A percentile compares a stretch with the other conserved stretches of the same genome.
Evolutionary conservation across 2,797 vertebrate species (phyloP).

Genomic region (Chlorospingus semifuscus): DNA sequence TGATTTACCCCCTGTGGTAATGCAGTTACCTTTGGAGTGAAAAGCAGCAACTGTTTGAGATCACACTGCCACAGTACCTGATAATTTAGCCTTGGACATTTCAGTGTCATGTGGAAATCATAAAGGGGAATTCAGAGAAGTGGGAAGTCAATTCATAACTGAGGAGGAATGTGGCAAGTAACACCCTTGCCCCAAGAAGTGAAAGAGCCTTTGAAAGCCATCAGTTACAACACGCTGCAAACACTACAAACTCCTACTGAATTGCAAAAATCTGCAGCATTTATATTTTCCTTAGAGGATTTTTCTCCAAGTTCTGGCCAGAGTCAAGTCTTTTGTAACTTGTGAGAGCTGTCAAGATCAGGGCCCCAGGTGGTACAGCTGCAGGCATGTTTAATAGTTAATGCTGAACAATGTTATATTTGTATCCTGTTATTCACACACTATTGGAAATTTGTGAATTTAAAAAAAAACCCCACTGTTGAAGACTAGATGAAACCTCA

Average conservation of each 20-base stretch:
- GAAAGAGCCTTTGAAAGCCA: background rate
- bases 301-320: slow-evolving; percentile 8
- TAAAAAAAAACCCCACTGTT: background rate
- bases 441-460: background rate
- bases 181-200: background rate
- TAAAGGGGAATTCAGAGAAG: background rate
- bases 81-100: background rate
- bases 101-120: background rate
- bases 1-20: background rate
- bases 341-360: slow-evolving; percentile 47
- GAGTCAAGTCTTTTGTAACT: slow-evolving; percentile 19
- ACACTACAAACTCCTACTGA: background rate
- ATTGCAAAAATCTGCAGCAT: background rate
- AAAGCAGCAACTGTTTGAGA: background rate
- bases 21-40: background rate
- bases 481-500: background rate
- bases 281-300: background rate
- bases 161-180: background rate
- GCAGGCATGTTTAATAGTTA: slow-evolving; percentile 65
- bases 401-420: slow-evolving; percentile 50
- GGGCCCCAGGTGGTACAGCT: slow-evolving; percentile 50
- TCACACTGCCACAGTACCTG: background rate
- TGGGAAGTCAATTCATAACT: background rate
- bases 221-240: background rate
- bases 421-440: slow-evolving; percentile 31